Conservation (phyloP, 2,888 invertebrate genomes). For the Acleris holmiana region DNA sequence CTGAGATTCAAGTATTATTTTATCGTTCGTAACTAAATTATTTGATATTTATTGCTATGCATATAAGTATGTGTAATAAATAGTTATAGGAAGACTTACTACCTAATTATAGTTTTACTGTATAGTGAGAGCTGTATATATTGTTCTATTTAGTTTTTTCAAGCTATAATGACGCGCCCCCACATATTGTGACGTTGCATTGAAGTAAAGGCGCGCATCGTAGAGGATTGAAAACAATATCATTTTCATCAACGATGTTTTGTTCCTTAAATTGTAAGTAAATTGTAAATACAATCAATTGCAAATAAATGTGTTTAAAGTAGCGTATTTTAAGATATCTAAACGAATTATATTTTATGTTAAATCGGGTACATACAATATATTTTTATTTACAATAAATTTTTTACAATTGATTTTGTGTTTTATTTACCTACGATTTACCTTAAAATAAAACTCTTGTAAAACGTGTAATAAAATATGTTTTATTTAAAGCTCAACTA, state of each 20-base stretch:
- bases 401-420: slow-evolving; percentile 63
- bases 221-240: neutral
- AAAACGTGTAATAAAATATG: slow-evolving; percentile 70
- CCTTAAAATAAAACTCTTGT: slow-evolving; percentile 50
- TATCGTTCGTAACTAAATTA: too few relatives aligned
- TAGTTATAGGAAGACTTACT: too few relatives aligned
- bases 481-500: slow-evolving; percentile 75
- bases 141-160: too few relatives aligned
- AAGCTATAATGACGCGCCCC: too few relatives aligned
- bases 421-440: slow-evolving; percentile 40
- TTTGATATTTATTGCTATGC: too few relatives aligned
- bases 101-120: slow-evolving; percentile 1
- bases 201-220: too few relatives aligned
- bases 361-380: slow-evolving; percentile 62
- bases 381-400: slow-evolving; percentile 72
- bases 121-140: neutral
- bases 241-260: neutral
- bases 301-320: slow-evolving; percentile 45
- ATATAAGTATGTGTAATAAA: too few relatives aligned
- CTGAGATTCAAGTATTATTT: neutral
- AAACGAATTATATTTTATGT: slow-evolving; percentile 68
- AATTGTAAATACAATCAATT: slow-evolving; percentile 40
- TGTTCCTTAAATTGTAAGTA: slow-evolving; percentile 24
- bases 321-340: slow-evolving; percentile 49
- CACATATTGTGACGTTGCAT: too few relatives aligned